Evolutionary conservation across 2,888 invertebrate species (phyloP), one percentile per base, ranked within the genome.

Genomic region (Agrotis clavis): DNA sequence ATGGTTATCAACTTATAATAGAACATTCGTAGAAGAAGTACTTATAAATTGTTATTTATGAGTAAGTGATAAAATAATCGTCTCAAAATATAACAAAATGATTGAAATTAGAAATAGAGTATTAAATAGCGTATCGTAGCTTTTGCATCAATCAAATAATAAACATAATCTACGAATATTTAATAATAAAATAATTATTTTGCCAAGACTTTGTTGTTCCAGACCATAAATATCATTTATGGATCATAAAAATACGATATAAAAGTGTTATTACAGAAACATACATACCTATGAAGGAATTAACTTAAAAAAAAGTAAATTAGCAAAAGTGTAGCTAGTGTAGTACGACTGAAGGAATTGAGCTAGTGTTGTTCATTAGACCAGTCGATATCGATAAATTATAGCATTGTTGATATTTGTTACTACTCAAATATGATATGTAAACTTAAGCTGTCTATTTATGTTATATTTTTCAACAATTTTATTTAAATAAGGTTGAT

Each of bases 61-160:
- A 50, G 21, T 81, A 54, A 57, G 35, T 76, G 13, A 48, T 50
- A 65, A 65, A 25, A n/a, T 25, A 50, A 16, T 51, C n/a, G 65
- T 82, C 67, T 50, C 61, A 63, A 66, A 64, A 48, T 50, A 68
- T 45, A 62, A 25, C 3, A 68, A 50, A 47, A 19, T 54, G 21
- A 30, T 73, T 25, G 50, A 47, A 11, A 60, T 69, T 79, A 65
- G 25, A 62, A 65, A 53, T 62, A 35, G 21, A 71, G 65, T 77
- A 70, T 56, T 56, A 30, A 74, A 13, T 80, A 85, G 67, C n/a
- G 21, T 63, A 83, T 60, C 53, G 86, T 84, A 84, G 84, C 81
- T 84, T 84, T 84, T 84, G 78, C 83, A 84, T 74, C 51, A 60
- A 61, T 66, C 56, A 65, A 66, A 74, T 54, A 66, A 47, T 66